Percentiles rank a stretch among this genome's conserved stretches.
Conservation (phyloP, 2,888 invertebrate genomes). For the Sphaerophoria rueppellii region DNA sequence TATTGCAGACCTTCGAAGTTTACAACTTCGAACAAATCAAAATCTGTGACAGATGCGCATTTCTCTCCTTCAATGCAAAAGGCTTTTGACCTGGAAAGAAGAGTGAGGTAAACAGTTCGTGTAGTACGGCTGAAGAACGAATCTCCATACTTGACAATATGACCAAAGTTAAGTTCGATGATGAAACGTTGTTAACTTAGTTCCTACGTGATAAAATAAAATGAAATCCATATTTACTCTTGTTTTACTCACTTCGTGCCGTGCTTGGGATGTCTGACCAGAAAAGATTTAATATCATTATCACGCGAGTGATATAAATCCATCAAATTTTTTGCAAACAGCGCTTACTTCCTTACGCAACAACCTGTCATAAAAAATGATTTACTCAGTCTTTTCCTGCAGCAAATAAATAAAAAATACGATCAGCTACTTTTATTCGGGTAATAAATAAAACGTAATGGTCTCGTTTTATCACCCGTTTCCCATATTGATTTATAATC, state of each 20-base stretch:
- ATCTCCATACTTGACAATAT: no score
- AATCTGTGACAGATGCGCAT: slow-evolving; percentile 7
- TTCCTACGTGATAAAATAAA: no score
- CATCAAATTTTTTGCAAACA: no score
- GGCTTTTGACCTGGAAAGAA: background rate
- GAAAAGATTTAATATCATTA: no score
- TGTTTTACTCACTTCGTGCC: no score
- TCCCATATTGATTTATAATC: slow-evolving; percentile 24
- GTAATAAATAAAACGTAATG: slow-evolving; percentile 20
- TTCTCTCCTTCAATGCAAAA: background rate
- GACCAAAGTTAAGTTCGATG: no score
- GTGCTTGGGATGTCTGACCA: no score
- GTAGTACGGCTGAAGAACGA: no score
- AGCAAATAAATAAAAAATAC: slow-evolving; percentile 1
- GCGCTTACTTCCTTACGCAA: background rate
- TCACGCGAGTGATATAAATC: no score
- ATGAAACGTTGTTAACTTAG: no score
- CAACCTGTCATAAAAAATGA: background rate
- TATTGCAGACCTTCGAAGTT: background rate
- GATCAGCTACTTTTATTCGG: slow-evolving; percentile 16
- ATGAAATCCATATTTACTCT: no score
- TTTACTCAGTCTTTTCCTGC: background rate
- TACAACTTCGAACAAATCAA: background rate
- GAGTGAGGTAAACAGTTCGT: no score
- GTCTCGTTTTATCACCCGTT: slow-evolving; percentile 26